Evolutionary conservation across 2,797 vertebrate genomes (phyloP).

Genomic region (Vultur gryphus): DNA sequence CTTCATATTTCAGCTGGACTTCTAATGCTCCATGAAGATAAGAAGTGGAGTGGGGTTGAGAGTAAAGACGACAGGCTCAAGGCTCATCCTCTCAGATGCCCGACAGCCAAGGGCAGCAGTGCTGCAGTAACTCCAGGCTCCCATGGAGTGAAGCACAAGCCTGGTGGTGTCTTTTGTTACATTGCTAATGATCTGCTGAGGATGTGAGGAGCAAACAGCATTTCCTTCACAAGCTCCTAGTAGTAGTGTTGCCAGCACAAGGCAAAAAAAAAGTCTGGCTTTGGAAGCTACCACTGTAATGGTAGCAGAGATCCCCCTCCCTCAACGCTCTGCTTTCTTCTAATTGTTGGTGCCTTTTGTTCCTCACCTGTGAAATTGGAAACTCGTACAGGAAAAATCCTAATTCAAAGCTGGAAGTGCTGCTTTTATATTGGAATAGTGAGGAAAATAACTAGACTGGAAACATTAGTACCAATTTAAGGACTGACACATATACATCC

Average conservation of each 20-base stretch:
- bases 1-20: not conserved
- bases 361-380: not conserved
- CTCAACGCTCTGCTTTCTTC: not conserved
- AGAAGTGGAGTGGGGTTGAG: not conserved
- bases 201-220: not conserved
- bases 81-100: not conserved
- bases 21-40: not conserved
- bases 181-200: not conserved
- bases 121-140: not conserved
- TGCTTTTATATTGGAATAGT: not conserved
- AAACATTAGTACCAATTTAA: not conserved
- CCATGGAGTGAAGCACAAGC: not conserved
- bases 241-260: not conserved
- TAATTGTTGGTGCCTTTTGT: not conserved
- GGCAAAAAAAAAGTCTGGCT: not conserved
- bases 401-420: not conserved
- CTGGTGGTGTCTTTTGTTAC: not conserved
- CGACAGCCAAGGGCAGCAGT: not conserved
- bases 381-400: not conserved
- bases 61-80: not conserved
- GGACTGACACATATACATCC: not conserved
- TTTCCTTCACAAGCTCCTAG: not conserved
- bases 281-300: not conserved
- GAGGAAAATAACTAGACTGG: not conserved
- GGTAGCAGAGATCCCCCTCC: not conserved